These are phyloP conservation scores for Silurus aristotelis DNA, from an alignment of 2,797 vertebrate species.

Conservation along the genomic window DNA sequence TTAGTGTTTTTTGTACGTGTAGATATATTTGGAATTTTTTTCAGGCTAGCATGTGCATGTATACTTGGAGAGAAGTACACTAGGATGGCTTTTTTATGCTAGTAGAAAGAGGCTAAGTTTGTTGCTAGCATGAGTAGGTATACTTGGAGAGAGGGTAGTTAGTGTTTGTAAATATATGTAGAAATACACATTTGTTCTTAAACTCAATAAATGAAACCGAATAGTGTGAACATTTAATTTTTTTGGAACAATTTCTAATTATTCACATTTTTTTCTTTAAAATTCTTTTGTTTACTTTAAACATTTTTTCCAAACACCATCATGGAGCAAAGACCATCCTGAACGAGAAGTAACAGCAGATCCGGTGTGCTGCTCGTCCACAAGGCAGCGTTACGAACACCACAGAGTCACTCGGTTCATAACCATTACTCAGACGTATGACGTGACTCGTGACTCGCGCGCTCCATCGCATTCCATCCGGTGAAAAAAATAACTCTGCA, in stretches of 20 bases:
- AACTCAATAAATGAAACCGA: no score
- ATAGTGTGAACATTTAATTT: no score
- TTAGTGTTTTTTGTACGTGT: background rate
- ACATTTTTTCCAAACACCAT: slow-evolving; percentile 40
- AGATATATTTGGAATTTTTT: background rate
- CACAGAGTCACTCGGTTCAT: slow-evolving; percentile 64
- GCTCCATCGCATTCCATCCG: slow-evolving; percentile 60
- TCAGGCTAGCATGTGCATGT: background rate
- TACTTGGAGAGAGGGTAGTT: background rate
- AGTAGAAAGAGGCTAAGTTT: background rate
- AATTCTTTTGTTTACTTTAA: background rate
- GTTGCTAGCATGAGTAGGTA: no score
- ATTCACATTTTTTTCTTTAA: no score
- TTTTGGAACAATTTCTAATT: background rate
- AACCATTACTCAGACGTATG: slow-evolving; percentile 63
- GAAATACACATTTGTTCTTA: no score
- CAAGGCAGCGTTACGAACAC: slow-evolving; percentile 54
- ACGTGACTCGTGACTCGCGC: slow-evolving; percentile 65
- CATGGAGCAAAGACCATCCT: slow-evolving; percentile 39
- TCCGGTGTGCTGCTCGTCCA: slow-evolving; percentile 53
- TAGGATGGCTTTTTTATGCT: background rate
- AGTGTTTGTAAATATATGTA: no score
- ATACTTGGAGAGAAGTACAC: background rate
- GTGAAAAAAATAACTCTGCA: slow-evolving; percentile 51
- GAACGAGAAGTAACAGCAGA: slow-evolving; percentile 48